These are phyloP conservation scores for Carpatolechia fugitivella DNA, from an alignment of 2,888 invertebrate species.

Conservation along the genomic window DNA sequence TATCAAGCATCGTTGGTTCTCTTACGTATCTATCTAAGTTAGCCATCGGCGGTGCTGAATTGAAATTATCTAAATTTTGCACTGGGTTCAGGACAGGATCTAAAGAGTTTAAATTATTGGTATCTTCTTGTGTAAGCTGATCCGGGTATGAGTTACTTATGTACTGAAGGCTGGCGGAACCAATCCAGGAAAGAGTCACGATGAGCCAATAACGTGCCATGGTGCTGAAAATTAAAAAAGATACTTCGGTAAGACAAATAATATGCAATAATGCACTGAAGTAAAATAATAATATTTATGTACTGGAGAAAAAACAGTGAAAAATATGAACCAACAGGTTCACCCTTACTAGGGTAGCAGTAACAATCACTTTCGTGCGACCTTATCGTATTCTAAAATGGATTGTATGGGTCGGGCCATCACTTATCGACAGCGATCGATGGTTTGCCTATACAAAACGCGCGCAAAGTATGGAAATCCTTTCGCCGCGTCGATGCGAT, in stretches of 20 bases:
- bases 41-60: conserved; percentile 8
- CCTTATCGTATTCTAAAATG: too few species aligned
- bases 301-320: too few species aligned
- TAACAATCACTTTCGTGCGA: too few species aligned
- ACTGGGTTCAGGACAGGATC: conserved; percentile 41
- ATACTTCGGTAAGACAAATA: not conserved
- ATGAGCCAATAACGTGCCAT: conserved; percentile 66
- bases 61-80: conserved; percentile 48
- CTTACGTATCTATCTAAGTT: not conserved
- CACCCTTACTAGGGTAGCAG: too few species aligned
- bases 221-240: conserved; percentile 48
- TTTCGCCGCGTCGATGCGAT: too few species aligned
- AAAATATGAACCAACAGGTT: too few species aligned
- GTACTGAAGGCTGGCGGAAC: conserved; percentile 60
- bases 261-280: too few species aligned
- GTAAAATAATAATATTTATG: too few species aligned
- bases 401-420: too few species aligned
- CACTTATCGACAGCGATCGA: too few species aligned
- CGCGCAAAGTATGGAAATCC: too few species aligned
- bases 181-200: conserved; percentile 58
- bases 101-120: conserved; percentile 39
- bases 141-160: conserved; percentile 38
- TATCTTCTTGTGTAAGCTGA: conserved; percentile 31
- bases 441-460: too few species aligned
- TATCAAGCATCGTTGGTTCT: not conserved